A percentile compares a stretch with the other conserved stretches of the same genome.
phyloP scores from a whole-genome alignment of 1,140 invertebrate species.

The Drosophila equinoxialis region DNA sequence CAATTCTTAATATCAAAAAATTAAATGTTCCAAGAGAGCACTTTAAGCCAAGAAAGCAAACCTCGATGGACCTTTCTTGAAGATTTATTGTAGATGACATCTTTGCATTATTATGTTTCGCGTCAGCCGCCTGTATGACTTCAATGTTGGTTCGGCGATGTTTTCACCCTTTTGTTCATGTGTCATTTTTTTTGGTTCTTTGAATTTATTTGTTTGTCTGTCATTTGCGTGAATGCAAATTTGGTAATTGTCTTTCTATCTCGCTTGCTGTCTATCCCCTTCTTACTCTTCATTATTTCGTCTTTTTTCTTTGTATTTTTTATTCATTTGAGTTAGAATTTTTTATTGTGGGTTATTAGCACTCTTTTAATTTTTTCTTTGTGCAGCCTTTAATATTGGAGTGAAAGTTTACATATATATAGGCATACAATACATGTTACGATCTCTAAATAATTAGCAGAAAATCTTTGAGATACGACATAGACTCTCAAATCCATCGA shows the following conservation, averaged over 20 bases:
- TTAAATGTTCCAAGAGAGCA: neutral
- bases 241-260: conserved; percentile 63
- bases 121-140: conserved; percentile 34
- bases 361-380: neutral
- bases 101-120: too few relatives aligned
- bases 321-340: conserved; percentile 61
- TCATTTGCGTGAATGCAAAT: conserved; percentile 74
- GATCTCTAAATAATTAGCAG: too few relatives aligned
- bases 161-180: conserved; percentile 44
- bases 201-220: conserved; percentile 81
- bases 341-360: conserved; percentile 47
- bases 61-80: too few relatives aligned
- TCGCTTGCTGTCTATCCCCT: conserved; percentile 19
- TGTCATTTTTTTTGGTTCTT: conserved; percentile 65
- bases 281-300: neutral
- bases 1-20: neutral
- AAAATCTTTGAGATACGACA: too few relatives aligned
- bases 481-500: too few relatives aligned
- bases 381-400: neutral
- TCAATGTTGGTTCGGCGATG: conserved; percentile 36
- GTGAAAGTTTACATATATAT: too few relatives aligned
- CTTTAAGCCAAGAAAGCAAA: too few relatives aligned
- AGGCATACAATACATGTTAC: too few relatives aligned
- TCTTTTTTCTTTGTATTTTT: conserved; percentile 21
- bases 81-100: too few relatives aligned